Evolutionary conservation across 2,113 vertebrate species (phyloP).

Genomic region (Capreolus pygargus): DNA sequence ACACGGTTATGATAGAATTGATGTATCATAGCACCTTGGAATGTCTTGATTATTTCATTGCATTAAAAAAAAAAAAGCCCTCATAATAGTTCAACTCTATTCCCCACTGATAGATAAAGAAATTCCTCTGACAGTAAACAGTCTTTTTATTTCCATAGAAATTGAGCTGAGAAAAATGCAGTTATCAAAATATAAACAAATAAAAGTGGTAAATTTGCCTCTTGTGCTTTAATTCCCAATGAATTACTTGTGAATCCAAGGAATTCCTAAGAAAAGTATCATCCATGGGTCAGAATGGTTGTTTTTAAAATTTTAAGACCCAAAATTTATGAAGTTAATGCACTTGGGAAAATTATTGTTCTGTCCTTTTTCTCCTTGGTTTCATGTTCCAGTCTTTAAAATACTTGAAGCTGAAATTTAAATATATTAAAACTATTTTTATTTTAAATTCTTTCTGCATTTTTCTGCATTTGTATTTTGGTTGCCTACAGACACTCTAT

Average conservation of each 20-base stretch:
- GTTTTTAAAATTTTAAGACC: constrained; percentile 42
- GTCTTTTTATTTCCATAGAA: constrained; percentile 77
- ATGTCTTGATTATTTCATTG: constrained; percentile 71
- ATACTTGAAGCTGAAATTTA: constrained; percentile 47
- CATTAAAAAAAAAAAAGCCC: constrained; percentile 67
- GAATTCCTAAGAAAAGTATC: constrained; percentile 69
- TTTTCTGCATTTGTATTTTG: constrained; percentile 56
- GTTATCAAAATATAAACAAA: constrained; percentile 78
- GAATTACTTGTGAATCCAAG: constrained; percentile 61
- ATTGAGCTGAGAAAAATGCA: constrained; percentile 75
- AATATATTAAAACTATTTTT: constrained; percentile 63
- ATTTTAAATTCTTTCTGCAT: constrained; percentile 50
- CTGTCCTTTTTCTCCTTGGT: constrained; percentile 9
- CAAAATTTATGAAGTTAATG: constrained; percentile 42
- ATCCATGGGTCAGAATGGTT: constrained; percentile 56
- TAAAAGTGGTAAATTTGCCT: constrained; percentile 64
- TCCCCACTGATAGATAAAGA: constrained; percentile 66
- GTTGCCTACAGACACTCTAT: constrained; percentile 71
- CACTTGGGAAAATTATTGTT: constrained; percentile 35
- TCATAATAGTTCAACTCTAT: constrained; percentile 41
- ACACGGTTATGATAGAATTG: constrained; percentile 63
- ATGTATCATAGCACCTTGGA: constrained; percentile 69
- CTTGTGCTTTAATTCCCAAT: constrained; percentile 51
- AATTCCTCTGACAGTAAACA: constrained; percentile 71
- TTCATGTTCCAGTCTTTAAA: constrained; percentile 46